Base-by-base conservation (phyloP, 2,113 vertebrate genomes). In the Ceyx margarethae region DNA sequence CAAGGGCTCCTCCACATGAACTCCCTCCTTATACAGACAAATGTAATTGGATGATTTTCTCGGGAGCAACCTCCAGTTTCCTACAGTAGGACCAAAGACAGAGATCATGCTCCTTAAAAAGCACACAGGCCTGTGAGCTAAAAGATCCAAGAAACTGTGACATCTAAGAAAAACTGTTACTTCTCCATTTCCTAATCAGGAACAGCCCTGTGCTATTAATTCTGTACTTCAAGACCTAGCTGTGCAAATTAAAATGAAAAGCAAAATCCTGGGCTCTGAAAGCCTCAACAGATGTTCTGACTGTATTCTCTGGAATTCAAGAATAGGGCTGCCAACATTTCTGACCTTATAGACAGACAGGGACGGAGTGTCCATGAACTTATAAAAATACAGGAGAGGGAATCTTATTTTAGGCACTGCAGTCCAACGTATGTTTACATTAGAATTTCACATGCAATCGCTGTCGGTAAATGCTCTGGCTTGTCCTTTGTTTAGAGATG, bases 401-500 rank as follows among this genome's bases (percentile, higher is more conserved):
- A 76, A 81, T 64, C 51, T 95, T 62, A 87, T 91, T 94, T 80
- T 73, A 94, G 87, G 67, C 31, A 51, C 10, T 77, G 33, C 10
- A 3, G 67, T 81, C 46, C 46, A 91, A 54, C 9, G 18, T n/a
- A 35, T 4, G 9, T 66, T 92, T 89, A 73, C 26, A 10, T 76
- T 54, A 79, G 50, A 64, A 89, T 91, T 94, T 87, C 75, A 82
- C 31, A 84, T n/a, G 21, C 73, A 77, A 94, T 74, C 54, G 62
- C 1, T 62, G 64, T 62, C 8, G 13, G 31, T 73, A 89, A 73
- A 68, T 43, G 42, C 43, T 78, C 37, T 61, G 26, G 11, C 26
- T 72, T 66, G 15, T 57, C 85, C 25, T 86, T 64, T 46, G 6
- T 54, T 71, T 82, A 50, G 25, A 69, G 56, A 69, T 40, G 73